Base-by-base conservation (phyloP, 2,797 vertebrate species). In the Molossus alvarezi region DNA sequence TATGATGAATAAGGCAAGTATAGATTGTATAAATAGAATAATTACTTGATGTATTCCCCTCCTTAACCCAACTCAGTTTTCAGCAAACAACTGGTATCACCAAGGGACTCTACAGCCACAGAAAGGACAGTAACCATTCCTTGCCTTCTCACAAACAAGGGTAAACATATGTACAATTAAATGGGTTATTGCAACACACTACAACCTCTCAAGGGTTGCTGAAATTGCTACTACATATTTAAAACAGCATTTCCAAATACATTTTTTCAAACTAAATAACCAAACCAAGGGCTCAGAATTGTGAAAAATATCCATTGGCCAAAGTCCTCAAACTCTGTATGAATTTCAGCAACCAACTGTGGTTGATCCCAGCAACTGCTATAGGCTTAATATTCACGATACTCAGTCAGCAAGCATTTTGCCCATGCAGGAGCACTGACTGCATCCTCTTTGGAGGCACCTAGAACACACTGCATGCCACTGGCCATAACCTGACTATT, bases 221-320 rank as follows among this genome's bases (percentile, higher is more conserved):
- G 11, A 51, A 90, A 33, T 60, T 88, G 82, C 51, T 53, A 73
- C 18, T 69, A 62, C 76, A 53, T 64, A 85, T 88, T 96, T 82
- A 82, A 84, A 95, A 88, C 4, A 69, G 23, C n/a, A 87, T 37
- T 72, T 87, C 62, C 60, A 86, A 96, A 88, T 77, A 62, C 64
- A 94, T 82, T 95, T 82, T 95, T 92, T 85, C 65, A 92, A 85
- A 80, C 33, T 97, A 94, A 83, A 87, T 80, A 94, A 94, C 64
- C 71, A 94, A 97, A 91, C 27, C 45, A 91, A 67, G n/a, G 29
- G 79, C 27, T 69, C 4, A 9, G 14, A 92, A 57, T 25, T 85
- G n/a, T 80, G 18, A 71, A 95, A 73, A 92, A 65, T 48, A 94
- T 73, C 90, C n/a, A 29, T 18, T 77, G 57, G 60, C 14, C 25